A percentile compares a stretch with the other conserved stretches of the same genome.
Conservation (phyloP, 2,797 vertebrate genomes). For the Eleutherodactylus coqui region DNA sequence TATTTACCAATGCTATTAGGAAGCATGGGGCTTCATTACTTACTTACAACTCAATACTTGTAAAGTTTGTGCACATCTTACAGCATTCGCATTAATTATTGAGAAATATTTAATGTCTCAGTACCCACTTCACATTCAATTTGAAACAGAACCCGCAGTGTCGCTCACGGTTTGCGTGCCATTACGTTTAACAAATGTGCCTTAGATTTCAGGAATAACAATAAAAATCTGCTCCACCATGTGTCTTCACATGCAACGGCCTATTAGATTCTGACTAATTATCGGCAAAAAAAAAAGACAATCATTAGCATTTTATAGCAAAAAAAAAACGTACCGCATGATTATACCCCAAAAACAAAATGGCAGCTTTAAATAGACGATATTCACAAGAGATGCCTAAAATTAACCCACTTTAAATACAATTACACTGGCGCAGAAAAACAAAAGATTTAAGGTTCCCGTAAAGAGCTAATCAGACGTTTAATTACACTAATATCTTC, state of each 20-base stretch:
- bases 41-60: conserved; percentile 40
- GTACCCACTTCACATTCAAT: conserved; percentile 34
- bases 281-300: not conserved
- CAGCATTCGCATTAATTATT: conserved; percentile 40
- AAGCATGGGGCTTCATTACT: conserved; percentile 42
- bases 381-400: conserved; percentile 4
- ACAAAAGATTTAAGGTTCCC: conserved; percentile 29
- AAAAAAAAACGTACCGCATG: not conserved
- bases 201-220: conserved; percentile 24
- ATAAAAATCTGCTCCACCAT: not conserved
- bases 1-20: not conserved
- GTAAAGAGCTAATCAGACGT: conserved; percentile 39
- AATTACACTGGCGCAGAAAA: conserved; percentile 39
- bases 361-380: not conserved
- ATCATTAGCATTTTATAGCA: conserved; percentile 25
- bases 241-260: not conserved
- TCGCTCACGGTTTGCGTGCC: conserved; percentile 35
- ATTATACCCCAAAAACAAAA: conserved; percentile 24
- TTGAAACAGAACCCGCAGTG: conserved; percentile 35
- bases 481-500: conserved; percentile 49
- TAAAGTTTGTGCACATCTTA: conserved; percentile 46
- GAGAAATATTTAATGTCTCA: conserved; percentile 49
- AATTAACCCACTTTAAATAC: conserved; percentile 21
- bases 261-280: conserved; percentile 33
- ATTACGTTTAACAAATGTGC: conserved; percentile 46